These are phyloP conservation scores for Peromyscus eremicus DNA, from an alignment of 2,797 vertebrate species.

Conservation along the genomic window DNA sequence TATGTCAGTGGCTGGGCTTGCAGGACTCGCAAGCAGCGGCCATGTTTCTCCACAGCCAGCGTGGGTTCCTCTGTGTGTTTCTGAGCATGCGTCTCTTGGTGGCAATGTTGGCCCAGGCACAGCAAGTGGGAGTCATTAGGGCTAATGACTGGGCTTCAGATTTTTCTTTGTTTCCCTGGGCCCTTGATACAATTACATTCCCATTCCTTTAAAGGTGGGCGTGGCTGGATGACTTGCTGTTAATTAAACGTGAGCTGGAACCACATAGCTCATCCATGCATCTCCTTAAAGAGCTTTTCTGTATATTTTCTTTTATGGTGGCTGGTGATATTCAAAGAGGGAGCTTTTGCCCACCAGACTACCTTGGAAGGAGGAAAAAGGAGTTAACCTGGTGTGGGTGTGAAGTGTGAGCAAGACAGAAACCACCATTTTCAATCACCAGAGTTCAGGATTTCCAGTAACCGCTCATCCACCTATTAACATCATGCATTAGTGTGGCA, in stretches of 20 bases:
- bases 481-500: not conserved
- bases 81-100: not conserved
- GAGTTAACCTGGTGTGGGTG: not conserved
- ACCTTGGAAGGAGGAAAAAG: not conserved
- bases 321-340: not conserved
- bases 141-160: slow-evolving; percentile 3
- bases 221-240: not conserved
- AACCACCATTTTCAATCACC: not conserved
- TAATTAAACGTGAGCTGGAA: slow-evolving; percentile 1
- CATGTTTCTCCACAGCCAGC: not conserved
- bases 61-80: not conserved
- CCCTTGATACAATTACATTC: not conserved
- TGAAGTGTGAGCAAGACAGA: slow-evolving; percentile 15
- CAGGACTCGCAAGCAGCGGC: not conserved
- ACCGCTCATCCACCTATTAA: not conserved
- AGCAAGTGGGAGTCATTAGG: not conserved
- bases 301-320: not conserved
- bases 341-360: not conserved
- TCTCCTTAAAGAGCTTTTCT: not conserved
- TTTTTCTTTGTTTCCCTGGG: slow-evolving; percentile 34
- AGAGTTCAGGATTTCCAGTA: not conserved
- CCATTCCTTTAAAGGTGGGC: not conserved
- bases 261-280: not conserved
- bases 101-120: not conserved
- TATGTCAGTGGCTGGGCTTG: not conserved